Percentiles rank a stretch among this genome's conserved stretches.
Evolutionary conservation across 2,888 invertebrate species (phyloP).

Genomic region (Philopedon plagiatum): DNA sequence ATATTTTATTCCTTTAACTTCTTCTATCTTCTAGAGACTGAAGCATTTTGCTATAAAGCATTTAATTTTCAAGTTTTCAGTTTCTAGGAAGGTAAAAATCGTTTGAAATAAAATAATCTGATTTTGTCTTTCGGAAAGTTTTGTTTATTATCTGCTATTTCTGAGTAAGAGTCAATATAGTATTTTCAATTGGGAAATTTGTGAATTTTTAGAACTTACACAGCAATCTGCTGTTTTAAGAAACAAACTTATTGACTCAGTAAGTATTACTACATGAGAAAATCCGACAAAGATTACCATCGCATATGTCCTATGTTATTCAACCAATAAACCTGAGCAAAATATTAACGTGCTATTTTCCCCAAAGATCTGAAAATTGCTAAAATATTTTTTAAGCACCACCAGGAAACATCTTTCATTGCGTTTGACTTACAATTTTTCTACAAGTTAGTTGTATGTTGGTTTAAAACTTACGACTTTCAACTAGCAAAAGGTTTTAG

Average conservation of each 20-base stretch:
- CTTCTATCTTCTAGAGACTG: not conserved
- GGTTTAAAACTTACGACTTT: constrained; percentile 17
- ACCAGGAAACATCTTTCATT: constrained; percentile 5
- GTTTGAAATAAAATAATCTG: not conserved
- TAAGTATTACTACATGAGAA: not conserved
- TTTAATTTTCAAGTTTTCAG: not conserved
- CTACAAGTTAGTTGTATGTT: constrained; percentile 15
- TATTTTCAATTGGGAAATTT: not conserved
- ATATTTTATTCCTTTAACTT: not conserved
- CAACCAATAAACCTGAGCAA: not conserved
- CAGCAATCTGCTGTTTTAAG: not conserved
- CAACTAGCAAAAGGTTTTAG: not conserved
- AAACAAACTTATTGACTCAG: not conserved
- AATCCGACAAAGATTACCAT: not conserved
- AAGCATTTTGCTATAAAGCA: not conserved
- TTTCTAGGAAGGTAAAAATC: not conserved
- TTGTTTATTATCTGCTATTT: not conserved
- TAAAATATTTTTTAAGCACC: constrained; percentile 8
- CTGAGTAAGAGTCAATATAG: not conserved
- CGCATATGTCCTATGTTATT: not conserved
- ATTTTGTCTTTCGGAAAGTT: not conserved
- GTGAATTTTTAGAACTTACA: not conserved
- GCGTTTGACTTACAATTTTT: constrained; percentile 2
- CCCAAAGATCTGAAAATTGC: constrained; percentile 8
- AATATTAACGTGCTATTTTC: no score